Conservation (phyloP, 2,888 invertebrate genomes). For the Drosophila lutescens region DNA sequence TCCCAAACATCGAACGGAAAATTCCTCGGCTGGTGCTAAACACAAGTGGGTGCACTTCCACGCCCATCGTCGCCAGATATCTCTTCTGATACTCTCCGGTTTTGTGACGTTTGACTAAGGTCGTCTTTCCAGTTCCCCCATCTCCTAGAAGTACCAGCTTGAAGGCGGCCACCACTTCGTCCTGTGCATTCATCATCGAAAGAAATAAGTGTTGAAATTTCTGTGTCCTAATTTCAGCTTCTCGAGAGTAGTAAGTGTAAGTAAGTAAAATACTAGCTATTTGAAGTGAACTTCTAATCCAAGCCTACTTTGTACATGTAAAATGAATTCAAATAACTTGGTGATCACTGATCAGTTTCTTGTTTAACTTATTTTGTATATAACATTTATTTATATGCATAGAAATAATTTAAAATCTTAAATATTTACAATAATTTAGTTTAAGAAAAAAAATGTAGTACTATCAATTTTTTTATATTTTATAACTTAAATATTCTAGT, state of each 20-base stretch:
- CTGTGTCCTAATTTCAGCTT: background rate
- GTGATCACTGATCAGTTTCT: too few relatives aligned
- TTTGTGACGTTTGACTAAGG: constrained; percentile 99
- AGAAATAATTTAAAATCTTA: too few relatives aligned
- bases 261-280: background rate
- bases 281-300: background rate
- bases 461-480: too few relatives aligned
- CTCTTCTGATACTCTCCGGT: constrained; percentile 99
- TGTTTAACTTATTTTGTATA: too few relatives aligned
- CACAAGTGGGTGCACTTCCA: constrained; percentile 87
- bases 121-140: constrained; percentile 99
- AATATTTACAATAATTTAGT: too few relatives aligned
- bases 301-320: background rate
- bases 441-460: too few relatives aligned
- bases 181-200: background rate
- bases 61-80: constrained; percentile 96
- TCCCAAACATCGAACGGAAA: constrained; percentile 99
- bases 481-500: too few relatives aligned
- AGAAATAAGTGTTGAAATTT: background rate
- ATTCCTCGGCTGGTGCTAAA: constrained; percentile 99
- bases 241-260: background rate
- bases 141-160: constrained; percentile 87
- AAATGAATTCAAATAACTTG: background rate
- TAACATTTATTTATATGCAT: too few relatives aligned
- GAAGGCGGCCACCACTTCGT: background rate